phyloP scores from a whole-genome alignment of 2,113 vertebrate species.

The Argyrosomus japonicus region DNA sequence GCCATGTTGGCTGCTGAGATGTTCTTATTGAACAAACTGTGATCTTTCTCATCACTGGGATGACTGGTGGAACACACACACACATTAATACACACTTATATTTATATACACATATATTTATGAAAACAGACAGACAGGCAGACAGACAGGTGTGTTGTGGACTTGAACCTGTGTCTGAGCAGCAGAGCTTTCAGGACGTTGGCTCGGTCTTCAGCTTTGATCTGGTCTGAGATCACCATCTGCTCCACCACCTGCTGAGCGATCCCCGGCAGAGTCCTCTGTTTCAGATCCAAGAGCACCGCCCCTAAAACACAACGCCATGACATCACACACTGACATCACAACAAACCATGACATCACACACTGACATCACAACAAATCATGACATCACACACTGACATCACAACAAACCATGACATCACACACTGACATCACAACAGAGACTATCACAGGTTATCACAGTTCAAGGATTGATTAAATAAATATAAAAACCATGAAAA shows the following conservation, averaged over 20 bases:
- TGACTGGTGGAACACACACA: slow-evolving; percentile 81
- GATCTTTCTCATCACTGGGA: slow-evolving; percentile 92
- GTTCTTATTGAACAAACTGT: slow-evolving; percentile 89
- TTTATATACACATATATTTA: too few relatives aligned
- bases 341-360: not conserved
- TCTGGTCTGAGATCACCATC: slow-evolving; percentile 96
- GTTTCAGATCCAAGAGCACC: slow-evolving; percentile 91
- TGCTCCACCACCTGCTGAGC: slow-evolving; percentile 96
- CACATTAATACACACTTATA: not conserved
- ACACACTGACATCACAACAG: too few relatives aligned
- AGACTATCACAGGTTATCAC: too few relatives aligned
- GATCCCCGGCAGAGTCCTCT: slow-evolving; percentile 91
- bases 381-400: too few relatives aligned
- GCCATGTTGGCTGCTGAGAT: slow-evolving; percentile 90
- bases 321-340: slow-evolving; percentile 13
- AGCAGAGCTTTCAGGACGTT: slow-evolving; percentile 90
- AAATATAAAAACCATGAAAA: too few relatives aligned
- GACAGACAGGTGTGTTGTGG: too few relatives aligned
- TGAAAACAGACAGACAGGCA: not conserved
- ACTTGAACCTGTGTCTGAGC: slow-evolving; percentile 90
- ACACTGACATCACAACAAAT: too few relatives aligned
- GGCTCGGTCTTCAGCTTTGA: slow-evolving; percentile 90
- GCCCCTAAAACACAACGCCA: slow-evolving; percentile 82
- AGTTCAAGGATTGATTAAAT: too few relatives aligned
- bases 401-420: too few relatives aligned